These are phyloP conservation scores for Battus philenor DNA, from an alignment of 1,140 invertebrate genomes.

Conservation along the genomic window DNA sequence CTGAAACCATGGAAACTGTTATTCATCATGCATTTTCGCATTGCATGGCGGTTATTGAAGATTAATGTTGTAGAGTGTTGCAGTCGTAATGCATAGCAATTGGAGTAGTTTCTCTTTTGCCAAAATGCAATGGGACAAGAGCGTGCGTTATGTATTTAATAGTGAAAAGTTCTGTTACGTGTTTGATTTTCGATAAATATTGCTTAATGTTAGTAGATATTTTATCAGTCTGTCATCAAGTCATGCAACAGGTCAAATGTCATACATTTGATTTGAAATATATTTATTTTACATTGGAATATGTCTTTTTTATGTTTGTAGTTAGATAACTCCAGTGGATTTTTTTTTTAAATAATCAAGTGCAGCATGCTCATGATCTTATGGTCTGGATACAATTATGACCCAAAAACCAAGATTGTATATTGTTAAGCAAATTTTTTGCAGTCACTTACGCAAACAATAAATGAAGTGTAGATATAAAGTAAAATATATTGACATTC, in stretches of 20 bases:
- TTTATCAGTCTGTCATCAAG: constrained; percentile 72
- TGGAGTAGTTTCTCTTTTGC: constrained; percentile 10
- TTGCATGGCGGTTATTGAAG: constrained; percentile 34
- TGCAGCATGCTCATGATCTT: constrained; percentile 42
- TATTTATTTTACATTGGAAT: constrained; percentile 73
- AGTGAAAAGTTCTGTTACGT: constrained; percentile 70
- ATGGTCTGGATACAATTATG: constrained; percentile 40
- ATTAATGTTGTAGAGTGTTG: constrained; percentile 16
- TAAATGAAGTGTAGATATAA: constrained; percentile 72
- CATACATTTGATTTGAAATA: constrained; percentile 76
- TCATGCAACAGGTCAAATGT: constrained; percentile 71
- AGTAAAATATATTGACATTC: constrained; percentile 76
- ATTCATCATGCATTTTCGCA: constrained; percentile 42
- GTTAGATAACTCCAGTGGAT: constrained; percentile 65
- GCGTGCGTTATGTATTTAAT: constrained; percentile 62
- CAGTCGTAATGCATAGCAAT: constrained; percentile 11
- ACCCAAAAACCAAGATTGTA: constrained; percentile 53
- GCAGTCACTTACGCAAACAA: constrained; percentile 59
- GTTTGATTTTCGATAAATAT: constrained; percentile 72
- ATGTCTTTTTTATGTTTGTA: constrained; percentile 74
- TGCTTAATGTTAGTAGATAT: constrained; percentile 74
- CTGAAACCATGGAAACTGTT: constrained; percentile 63
- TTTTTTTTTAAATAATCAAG: constrained; percentile 53
- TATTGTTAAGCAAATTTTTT: constrained; percentile 68
- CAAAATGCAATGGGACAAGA: constrained; percentile 41